Conservation (phyloP, 2,797 vertebrate genomes). For the Aulostomus chinensis region DNA sequence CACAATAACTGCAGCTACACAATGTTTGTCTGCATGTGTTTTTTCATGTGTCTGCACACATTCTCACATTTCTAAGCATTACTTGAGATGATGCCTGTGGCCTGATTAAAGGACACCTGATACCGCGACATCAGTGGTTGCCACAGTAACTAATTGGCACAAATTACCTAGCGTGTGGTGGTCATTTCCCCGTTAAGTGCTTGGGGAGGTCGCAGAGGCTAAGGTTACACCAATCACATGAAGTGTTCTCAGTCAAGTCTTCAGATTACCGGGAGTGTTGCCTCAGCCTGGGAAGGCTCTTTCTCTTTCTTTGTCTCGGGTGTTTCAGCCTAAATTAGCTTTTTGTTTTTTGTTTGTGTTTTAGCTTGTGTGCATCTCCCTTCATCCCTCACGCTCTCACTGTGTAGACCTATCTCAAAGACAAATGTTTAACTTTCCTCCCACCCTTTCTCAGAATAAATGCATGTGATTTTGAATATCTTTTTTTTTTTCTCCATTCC, state of each 20-base stretch:
- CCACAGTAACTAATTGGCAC: conserved; percentile 60
- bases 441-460: conserved; percentile 1
- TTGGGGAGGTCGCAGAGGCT: conserved; percentile 57
- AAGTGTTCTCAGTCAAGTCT: conserved; percentile 56
- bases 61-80: conserved; percentile 57
- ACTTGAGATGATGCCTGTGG: conserved; percentile 22
- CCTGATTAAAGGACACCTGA: conserved; percentile 70
- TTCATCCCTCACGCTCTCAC: no score
- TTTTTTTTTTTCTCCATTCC: not conserved
- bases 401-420: no score
- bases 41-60: conserved; percentile 18
- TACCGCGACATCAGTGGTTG: conserved; percentile 60
- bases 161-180: conserved; percentile 68
- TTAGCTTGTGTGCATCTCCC: not conserved
- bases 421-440: conserved; percentile 6
- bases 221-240: conserved; percentile 52
- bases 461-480: not conserved
- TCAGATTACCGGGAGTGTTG: conserved; percentile 43
- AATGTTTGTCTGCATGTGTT: conserved; percentile 7
- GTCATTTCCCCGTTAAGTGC: conserved; percentile 71
- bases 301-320: not conserved
- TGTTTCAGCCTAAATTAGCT: not conserved
- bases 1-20: not conserved
- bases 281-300: conserved; percentile 31
- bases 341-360: conserved; percentile 3